Evolutionary conservation across 2,113 vertebrate species (phyloP).

Genomic region (Phyllostomus hastatus): DNA sequence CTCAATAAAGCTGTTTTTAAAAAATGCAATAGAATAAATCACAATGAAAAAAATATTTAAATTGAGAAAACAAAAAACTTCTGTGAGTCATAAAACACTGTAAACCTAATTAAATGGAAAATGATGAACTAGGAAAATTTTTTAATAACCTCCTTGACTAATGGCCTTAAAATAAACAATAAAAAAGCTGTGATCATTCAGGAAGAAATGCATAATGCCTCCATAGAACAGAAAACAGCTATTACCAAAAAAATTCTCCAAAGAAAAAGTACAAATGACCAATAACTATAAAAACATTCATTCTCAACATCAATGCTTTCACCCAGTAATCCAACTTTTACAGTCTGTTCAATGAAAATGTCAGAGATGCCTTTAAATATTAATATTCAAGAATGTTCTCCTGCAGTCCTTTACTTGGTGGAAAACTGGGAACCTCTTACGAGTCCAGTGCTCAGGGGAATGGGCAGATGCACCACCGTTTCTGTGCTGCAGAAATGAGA

Average conservation of each 20-base stretch:
- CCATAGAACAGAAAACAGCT: neutral
- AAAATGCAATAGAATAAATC: conserved; percentile 27
- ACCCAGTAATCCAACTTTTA: neutral
- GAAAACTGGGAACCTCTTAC: neutral
- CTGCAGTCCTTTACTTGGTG: neutral
- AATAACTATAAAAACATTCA: neutral
- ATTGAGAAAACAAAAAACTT: conserved; percentile 44
- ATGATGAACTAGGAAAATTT: neutral
- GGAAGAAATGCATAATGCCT: neutral
- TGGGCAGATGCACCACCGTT: neutral
- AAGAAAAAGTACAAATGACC: neutral
- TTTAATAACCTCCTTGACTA: neutral
- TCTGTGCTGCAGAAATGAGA: neutral
- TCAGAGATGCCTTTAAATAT: neutral
- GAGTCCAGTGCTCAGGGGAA: neutral
- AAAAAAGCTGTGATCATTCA: neutral
- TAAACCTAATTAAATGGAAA: conserved; percentile 61
- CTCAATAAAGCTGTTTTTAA: conserved; percentile 44
- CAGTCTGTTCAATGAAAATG: neutral
- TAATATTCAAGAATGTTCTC: neutral
- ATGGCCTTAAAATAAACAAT: conserved; percentile 14
- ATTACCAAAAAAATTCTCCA: neutral
- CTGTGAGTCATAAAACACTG: conserved; percentile 20
- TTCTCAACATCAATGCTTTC: neutral
- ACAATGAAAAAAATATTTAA: conserved; percentile 48